phyloP scores from a whole-genome alignment of 2,888 invertebrate genomes.

The Caenorhabditis auriculariae region DNA sequence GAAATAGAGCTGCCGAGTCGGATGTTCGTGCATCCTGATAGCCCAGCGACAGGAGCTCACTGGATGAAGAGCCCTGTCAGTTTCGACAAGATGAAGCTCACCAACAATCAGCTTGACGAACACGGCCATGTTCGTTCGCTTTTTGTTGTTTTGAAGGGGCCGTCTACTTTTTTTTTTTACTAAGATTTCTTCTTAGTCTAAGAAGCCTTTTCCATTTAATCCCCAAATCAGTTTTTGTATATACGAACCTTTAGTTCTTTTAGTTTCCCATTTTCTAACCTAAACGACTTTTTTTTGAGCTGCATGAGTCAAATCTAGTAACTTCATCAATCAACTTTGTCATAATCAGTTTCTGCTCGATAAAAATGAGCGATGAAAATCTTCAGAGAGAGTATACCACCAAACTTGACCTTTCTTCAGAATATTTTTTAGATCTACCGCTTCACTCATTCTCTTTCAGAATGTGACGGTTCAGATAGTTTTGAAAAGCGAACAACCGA shows the following conservation, averaged over 20 bases:
- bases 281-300: no score
- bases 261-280: no score
- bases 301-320: no score
- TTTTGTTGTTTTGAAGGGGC: not conserved
- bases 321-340: no score
- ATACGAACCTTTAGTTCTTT: not conserved
- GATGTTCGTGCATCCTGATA: conserved; percentile 92
- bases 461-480: not conserved
- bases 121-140: conserved; percentile 81
- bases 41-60: conserved; percentile 90
- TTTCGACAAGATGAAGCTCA: conserved; percentile 96
- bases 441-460: not conserved
- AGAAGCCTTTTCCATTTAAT: not conserved
- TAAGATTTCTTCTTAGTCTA: no score
- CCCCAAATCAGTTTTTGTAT: not conserved
- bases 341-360: no score
- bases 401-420: no score
- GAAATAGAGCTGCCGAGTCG: conserved; percentile 78
- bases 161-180: no score
- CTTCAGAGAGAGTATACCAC: no score
- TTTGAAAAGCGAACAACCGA: no score
- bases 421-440: no score
- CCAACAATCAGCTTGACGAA: conserved; percentile 96
- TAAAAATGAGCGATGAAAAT: no score
- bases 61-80: conserved; percentile 86